Evolutionary conservation across 2,113 vertebrate species (phyloP).

Genomic region (Lampris incognitus): DNA sequence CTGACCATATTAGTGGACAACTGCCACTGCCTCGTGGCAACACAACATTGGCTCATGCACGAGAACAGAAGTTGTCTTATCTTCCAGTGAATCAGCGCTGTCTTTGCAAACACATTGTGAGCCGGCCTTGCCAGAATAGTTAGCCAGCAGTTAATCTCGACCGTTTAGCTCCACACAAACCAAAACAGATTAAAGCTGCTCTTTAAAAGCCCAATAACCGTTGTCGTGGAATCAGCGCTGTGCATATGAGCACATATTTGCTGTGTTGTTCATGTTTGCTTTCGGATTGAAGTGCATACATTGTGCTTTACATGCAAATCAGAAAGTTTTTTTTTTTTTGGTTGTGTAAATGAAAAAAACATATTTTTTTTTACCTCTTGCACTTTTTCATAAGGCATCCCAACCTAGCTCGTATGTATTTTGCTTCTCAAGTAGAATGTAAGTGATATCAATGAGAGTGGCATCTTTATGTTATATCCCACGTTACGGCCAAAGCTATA

Average conservation of each 20-base stretch:
- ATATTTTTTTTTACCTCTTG: not conserved
- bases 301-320: not conserved
- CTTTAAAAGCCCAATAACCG: constrained; percentile 37
- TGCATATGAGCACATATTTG: no score
- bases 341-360: not conserved
- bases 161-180: constrained; percentile 37
- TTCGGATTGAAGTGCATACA: not conserved
- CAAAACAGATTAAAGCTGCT: constrained; percentile 20
- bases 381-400: not conserved
- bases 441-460: not conserved
- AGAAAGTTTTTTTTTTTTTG: not conserved
- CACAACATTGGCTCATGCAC: constrained; percentile 43
- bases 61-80: constrained; percentile 34
- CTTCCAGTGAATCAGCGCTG: constrained; percentile 37
- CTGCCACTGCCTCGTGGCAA: constrained; percentile 53
- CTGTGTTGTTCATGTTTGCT: not conserved
- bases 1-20: constrained; percentile 65
- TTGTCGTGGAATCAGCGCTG: constrained; percentile 10
- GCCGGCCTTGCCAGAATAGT: constrained; percentile 15
- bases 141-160: constrained; percentile 45
- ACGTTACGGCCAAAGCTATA: constrained; percentile 40
- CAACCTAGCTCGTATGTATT: not conserved
- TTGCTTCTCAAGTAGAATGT: constrained; percentile 3
- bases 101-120: constrained; percentile 44
- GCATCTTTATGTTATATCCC: constrained; percentile 12